Evolutionary conservation across 2,113 vertebrate genomes (phyloP).

Genomic region (Herpetotheres cachinnans): DNA sequence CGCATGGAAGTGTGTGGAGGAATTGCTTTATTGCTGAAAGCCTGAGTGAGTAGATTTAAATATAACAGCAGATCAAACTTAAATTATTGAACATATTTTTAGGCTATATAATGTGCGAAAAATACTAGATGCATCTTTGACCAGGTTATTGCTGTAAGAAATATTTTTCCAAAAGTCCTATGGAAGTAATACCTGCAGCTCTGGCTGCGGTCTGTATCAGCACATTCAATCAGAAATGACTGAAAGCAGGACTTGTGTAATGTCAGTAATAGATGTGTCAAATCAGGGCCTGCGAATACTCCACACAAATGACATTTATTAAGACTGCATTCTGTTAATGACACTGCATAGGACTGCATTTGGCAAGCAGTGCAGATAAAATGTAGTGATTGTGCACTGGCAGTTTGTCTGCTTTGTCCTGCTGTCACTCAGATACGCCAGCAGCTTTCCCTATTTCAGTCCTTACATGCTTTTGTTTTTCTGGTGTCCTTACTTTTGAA

Average conservation of each 20-base stretch:
- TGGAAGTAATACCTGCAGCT: background rate
- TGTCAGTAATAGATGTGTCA: background rate
- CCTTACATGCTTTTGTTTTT: background rate
- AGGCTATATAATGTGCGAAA: background rate
- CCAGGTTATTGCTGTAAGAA: background rate
- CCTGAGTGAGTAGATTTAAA: background rate
- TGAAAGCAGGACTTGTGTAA: background rate
- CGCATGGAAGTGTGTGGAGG: background rate
- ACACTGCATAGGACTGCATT: background rate
- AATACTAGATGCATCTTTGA: background rate
- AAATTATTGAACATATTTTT: background rate
- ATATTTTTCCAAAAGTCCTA: background rate
- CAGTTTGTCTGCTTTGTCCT: background rate
- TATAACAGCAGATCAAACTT: background rate
- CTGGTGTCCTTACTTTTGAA: background rate
- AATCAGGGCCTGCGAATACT: background rate
- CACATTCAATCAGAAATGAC: background rate
- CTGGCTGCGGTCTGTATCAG: background rate
- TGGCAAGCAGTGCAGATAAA: background rate
- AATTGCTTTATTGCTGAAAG: background rate
- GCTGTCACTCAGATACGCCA: background rate
- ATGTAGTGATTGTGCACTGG: background rate
- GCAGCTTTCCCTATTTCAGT: background rate
- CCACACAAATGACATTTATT: background rate
- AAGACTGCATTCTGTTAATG: background rate